These are phyloP conservation scores for Pao palembangensis DNA, from an alignment of 2,113 vertebrate genomes.

Conservation along the genomic window DNA sequence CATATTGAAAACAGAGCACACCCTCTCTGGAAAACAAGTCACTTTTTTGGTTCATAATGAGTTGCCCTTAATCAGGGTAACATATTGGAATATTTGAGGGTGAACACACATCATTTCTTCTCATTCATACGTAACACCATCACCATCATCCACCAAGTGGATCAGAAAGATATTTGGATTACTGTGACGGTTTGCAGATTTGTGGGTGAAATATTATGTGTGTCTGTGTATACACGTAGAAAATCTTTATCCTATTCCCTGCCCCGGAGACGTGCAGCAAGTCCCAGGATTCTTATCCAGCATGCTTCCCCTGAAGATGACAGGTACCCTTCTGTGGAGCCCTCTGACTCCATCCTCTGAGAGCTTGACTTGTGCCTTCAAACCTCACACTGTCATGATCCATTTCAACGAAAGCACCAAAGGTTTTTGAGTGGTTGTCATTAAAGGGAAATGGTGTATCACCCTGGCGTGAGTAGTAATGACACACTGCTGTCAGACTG, in stretches of 20 bases:
- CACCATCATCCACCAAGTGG: no score
- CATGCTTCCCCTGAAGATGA: constrained; percentile 96
- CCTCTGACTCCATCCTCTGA: constrained; percentile 23
- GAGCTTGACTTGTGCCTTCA: constrained; percentile 60
- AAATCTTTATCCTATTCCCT: constrained; percentile 83
- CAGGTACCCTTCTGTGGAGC: constrained; percentile 82
- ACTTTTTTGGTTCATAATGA: no score
- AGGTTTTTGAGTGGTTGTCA: not conserved
- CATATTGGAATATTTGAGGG: no score
- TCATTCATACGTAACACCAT: not conserved
- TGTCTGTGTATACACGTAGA: constrained; percentile 62
- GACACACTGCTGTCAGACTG: not conserved
- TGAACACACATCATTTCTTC: no score
- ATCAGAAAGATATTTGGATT: constrained; percentile 6
- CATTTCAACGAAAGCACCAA: not conserved
- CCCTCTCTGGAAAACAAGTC: no score
- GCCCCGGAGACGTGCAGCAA: constrained; percentile 92
- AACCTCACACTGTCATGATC: constrained; percentile 32
- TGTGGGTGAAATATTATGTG: constrained; percentile 40
- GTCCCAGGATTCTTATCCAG: constrained; percentile 98
- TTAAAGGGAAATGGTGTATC: not conserved
- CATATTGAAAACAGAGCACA: no score
- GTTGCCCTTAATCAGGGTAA: no score
- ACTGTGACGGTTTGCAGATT: not conserved
- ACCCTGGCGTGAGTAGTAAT: no score